These are phyloP conservation scores for Esperia sulphurella DNA, from an alignment of 2,888 invertebrate genomes.

Conservation along the genomic window DNA sequence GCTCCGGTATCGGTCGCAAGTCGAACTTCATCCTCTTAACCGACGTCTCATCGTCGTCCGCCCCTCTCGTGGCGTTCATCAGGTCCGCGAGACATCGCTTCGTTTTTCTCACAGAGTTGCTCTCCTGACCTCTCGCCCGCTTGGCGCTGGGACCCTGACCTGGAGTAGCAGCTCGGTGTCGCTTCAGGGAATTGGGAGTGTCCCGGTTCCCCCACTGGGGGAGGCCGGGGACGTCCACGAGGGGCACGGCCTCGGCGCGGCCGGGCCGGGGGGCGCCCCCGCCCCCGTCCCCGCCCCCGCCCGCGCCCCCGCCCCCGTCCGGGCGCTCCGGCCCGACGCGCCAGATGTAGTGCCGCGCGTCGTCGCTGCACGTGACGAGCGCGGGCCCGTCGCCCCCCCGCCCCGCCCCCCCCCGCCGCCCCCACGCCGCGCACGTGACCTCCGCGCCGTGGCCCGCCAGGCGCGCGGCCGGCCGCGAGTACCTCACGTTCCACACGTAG, in stretches of 20 bases:
- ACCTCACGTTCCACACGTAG: slow-evolving; percentile 89
- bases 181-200: slow-evolving; percentile 32
- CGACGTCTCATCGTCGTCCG: slow-evolving; percentile 30
- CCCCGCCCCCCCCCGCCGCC: slow-evolving; percentile 82
- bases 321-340: slow-evolving; percentile 32
- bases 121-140: slow-evolving; percentile 22
- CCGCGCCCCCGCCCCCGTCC: slow-evolving; percentile 24
- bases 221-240: slow-evolving; percentile 43
- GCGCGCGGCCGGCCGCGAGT: slow-evolving; percentile 82
- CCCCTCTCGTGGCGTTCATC: slow-evolving; percentile 46
- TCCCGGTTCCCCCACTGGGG: slow-evolving; percentile 35
- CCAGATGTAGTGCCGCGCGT: slow-evolving; percentile 78
- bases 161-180: slow-evolving; percentile 20
- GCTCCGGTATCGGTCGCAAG: slow-evolving; percentile 23
- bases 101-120: slow-evolving; percentile 27
- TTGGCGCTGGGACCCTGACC: slow-evolving; percentile 28
- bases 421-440: slow-evolving; percentile 93
- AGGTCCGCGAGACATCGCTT: slow-evolving; percentile 65
- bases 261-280: slow-evolving; percentile 36
- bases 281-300: slow-evolving; percentile 38
- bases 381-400: slow-evolving; percentile 74
- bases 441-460: slow-evolving; percentile 90
- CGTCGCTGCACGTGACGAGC: slow-evolving; percentile 88
- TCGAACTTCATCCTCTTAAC: slow-evolving; percentile 33
- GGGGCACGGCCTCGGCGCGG: slow-evolving; percentile 29